These are phyloP conservation scores for Neosilurus mollespiculum DNA, from an alignment of 2,797 vertebrate species.

Conservation along the genomic window DNA sequence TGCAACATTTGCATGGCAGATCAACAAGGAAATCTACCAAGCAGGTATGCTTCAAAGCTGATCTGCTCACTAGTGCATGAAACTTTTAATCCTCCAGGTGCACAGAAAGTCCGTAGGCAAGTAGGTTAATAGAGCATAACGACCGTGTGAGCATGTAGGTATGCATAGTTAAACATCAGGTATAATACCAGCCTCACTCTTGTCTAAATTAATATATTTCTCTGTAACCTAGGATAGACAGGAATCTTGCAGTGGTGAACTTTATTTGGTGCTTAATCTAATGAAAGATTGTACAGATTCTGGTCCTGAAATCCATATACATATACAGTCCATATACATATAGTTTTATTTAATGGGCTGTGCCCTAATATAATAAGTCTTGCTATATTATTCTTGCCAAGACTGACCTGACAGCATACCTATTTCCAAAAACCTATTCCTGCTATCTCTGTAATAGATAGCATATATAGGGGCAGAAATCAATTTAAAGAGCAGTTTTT, in stretches of 20 bases:
- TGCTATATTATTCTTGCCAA: neutral
- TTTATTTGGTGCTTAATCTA: neutral
- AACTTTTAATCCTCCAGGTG: constrained; percentile 18
- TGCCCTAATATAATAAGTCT: constrained; percentile 13
- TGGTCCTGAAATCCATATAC: neutral
- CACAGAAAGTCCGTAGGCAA: neutral
- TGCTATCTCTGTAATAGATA: neutral
- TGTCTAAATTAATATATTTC: neutral
- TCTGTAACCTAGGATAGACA: no score
- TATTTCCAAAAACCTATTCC: neutral
- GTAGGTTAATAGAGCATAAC: constrained; percentile 27
- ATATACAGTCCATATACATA: neutral
- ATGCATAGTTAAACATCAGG: constrained; percentile 18
- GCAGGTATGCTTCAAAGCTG: neutral
- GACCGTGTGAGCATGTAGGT: neutral
- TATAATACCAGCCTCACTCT: neutral
- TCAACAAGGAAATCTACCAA: neutral
- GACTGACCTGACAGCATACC: neutral
- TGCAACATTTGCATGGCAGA: neutral
- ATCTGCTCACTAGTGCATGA: constrained; percentile 15
- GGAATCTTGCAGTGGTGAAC: neutral
- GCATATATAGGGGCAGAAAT: neutral
- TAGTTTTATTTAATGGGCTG: neutral
- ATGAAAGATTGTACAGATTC: neutral
- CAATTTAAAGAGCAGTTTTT: neutral